Conservation (phyloP, 2,797 vertebrate species). For the Onychomys torridus region DNA sequence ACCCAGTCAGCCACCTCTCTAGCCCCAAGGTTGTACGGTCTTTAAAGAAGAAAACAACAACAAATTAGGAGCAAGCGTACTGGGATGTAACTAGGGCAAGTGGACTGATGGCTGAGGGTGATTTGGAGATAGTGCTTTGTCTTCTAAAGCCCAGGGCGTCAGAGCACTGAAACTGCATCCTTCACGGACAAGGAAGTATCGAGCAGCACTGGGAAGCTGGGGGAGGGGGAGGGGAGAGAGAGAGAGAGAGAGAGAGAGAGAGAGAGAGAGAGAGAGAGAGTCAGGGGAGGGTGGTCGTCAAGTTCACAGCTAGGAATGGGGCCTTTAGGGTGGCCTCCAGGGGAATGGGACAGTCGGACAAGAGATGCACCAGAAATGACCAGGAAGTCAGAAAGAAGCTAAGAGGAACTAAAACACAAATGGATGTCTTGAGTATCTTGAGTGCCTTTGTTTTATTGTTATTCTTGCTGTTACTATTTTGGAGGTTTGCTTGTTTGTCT, state of each 20-base stretch:
- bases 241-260: no score
- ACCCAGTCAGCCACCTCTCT: neutral
- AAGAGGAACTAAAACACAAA: neutral
- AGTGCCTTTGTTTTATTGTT: neutral
- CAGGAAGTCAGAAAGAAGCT: neutral
- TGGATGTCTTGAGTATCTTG: neutral
- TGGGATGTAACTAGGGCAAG: neutral
- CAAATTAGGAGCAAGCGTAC: neutral
- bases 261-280: conserved; percentile 73
- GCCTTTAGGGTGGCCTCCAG: neutral
- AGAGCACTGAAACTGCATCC: conserved; percentile 34
- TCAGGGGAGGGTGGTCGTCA: conserved; percentile 49
- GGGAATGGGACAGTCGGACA: neutral
- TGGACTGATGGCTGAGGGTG: neutral
- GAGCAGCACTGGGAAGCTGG: conserved; percentile 78
- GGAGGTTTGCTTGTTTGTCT: neutral
- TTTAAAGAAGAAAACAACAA: neutral
- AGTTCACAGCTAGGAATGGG: no score
- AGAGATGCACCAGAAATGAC: neutral
- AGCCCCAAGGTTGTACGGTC: neutral
- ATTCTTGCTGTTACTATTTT: neutral
- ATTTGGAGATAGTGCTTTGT: neutral
- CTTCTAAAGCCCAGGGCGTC: conserved; percentile 61
- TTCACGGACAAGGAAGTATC: conserved; percentile 62
- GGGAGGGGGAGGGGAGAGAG: no score